Percentiles rank a stretch among this genome's conserved stretches.
Conservation (phyloP, 2,113 vertebrate genomes). For the Myocastor coypus region DNA sequence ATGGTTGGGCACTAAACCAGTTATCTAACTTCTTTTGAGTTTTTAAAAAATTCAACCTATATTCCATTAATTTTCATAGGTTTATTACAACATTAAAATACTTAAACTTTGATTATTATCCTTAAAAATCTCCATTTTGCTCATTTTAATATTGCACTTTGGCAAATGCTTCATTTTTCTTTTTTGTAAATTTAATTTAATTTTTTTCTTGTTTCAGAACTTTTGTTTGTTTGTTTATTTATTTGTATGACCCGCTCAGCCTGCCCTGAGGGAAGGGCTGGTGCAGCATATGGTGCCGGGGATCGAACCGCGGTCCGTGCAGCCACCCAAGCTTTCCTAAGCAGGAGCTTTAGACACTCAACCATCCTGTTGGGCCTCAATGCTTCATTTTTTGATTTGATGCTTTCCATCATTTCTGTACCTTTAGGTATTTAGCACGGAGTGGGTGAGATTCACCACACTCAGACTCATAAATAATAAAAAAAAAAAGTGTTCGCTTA, state of each 20-base stretch:
- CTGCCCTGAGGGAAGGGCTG: too few relatives aligned
- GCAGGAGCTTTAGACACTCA: too few relatives aligned
- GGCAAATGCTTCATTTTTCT: not conserved
- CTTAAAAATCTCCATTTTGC: not conserved
- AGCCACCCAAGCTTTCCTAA: too few relatives aligned
- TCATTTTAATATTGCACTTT: not conserved
- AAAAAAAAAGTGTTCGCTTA: not conserved
- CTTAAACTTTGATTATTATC: not conserved
- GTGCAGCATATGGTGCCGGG: too few relatives aligned
- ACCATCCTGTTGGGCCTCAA: too few relatives aligned
- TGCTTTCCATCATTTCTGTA: not conserved
- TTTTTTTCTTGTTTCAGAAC: too few relatives aligned
- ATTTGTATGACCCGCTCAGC: too few relatives aligned
- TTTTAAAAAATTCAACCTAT: not conserved
- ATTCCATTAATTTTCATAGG: not conserved
- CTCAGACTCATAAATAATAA: not conserved
- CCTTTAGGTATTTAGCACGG: not conserved
- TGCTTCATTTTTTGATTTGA: not conserved
- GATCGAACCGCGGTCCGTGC: too few relatives aligned
- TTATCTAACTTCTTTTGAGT: not conserved
- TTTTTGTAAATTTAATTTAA: too few relatives aligned
- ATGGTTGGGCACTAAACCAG: not conserved
- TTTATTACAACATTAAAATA: not conserved
- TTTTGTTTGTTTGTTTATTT: too few relatives aligned
- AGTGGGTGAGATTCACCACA: not conserved